Evolutionary conservation across 1,140 invertebrate species (phyloP).

Genomic region (Drosophila cardini): DNA sequence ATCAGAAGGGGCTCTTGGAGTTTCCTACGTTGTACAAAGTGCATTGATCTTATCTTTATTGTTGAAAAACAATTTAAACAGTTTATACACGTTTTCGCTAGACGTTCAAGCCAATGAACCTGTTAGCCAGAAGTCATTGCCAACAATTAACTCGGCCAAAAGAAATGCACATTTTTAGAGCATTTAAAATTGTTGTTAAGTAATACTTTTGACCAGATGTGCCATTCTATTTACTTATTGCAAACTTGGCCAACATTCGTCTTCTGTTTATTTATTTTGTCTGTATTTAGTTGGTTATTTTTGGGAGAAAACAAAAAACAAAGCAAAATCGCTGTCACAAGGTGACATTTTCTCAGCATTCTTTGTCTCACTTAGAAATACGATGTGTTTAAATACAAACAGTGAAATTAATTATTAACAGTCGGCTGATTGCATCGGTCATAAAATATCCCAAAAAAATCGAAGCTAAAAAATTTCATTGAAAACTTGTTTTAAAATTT

Average conservation of each 20-base stretch:
- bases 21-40: neutral
- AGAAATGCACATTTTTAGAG: conserved; percentile 24
- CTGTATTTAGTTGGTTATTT: conserved; percentile 31
- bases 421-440: neutral
- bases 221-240: neutral
- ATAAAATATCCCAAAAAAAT: neutral
- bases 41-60: neutral
- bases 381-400: neutral
- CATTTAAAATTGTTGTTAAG: conserved; percentile 11
- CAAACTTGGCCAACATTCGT: conserved; percentile 19
- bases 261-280: conserved; percentile 1
- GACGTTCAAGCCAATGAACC: conserved; percentile 36
- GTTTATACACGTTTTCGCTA: neutral
- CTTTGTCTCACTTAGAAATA: conserved; percentile 18
- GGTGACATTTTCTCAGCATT: conserved; percentile 42
- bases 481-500: neutral
- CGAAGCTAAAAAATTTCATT: neutral
- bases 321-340: conserved; percentile 12
- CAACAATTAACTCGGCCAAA: conserved; percentile 15
- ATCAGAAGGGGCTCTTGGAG: neutral
- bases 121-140: conserved; percentile 11
- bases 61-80: neutral
- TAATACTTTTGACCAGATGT: conserved; percentile 33
- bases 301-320: conserved; percentile 9
- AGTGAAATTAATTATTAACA: neutral